Evolutionary conservation across 2,113 vertebrate species (phyloP).

Genomic region (Phycodurus eques): DNA sequence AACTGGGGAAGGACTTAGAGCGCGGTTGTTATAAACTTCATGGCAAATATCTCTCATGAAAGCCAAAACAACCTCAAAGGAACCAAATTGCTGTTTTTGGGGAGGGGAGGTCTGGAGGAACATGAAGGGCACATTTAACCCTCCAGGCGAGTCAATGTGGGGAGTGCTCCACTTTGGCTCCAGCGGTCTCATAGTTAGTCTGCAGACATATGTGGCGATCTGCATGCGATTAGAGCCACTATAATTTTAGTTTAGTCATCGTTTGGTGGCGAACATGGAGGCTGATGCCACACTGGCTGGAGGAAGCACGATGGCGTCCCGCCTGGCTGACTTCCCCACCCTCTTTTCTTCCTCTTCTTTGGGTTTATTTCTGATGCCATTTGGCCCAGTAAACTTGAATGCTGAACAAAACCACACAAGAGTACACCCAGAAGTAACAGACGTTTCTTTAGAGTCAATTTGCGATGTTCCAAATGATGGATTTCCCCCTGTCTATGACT

Average conservation of each 20-base stretch:
- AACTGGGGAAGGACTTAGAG: slow-evolving; percentile 3
- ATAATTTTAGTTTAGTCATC: slow-evolving; percentile 54
- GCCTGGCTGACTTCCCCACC: slow-evolving; percentile 1
- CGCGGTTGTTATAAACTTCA: slow-evolving; percentile 20
- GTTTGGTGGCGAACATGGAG: slow-evolving; percentile 34
- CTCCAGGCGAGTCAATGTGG: slow-evolving; percentile 49
- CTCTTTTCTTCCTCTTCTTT: neutral
- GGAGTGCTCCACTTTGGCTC: slow-evolving; percentile 54
- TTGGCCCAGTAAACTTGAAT: neutral
- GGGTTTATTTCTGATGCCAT: slow-evolving; percentile 7
- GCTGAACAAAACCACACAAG: neutral
- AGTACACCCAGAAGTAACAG: neutral
- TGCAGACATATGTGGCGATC: slow-evolving; percentile 52
- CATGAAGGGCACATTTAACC: slow-evolving; percentile 38
- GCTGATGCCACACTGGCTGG: slow-evolving; percentile 36
- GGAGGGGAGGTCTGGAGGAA: slow-evolving; percentile 39
- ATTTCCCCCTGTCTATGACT: slow-evolving; percentile 7
- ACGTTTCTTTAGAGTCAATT: neutral
- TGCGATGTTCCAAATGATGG: slow-evolving; percentile 11
- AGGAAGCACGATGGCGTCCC: slow-evolving; percentile 10
- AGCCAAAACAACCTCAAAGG: slow-evolving; percentile 41
- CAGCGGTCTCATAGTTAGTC: slow-evolving; percentile 53
- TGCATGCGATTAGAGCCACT: slow-evolving; percentile 51
- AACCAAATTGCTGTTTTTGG: slow-evolving; percentile 45
- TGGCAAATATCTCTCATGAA: slow-evolving; percentile 31